phyloP scores from a whole-genome alignment of 1,140 invertebrate species.

The Linepithema humile region DNA sequence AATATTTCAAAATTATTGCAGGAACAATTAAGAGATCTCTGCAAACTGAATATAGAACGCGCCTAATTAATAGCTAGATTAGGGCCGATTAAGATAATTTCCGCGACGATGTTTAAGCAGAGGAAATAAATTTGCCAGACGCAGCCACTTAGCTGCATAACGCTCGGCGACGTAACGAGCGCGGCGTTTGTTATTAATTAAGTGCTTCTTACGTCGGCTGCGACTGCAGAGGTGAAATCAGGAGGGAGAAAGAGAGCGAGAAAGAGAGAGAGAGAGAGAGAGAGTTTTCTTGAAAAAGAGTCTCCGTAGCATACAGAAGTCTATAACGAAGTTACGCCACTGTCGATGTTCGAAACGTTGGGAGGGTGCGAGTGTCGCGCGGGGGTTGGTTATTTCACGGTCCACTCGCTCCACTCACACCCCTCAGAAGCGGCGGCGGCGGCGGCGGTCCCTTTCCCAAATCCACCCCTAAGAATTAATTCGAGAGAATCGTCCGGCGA shows the following conservation, averaged over 20 bases:
- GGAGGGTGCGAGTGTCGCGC: conserved; percentile 77
- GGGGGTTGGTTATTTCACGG: conserved; percentile 84
- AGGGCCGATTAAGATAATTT: conserved; percentile 52
- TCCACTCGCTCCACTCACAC: conserved; percentile 83
- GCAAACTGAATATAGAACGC: conserved; percentile 19
- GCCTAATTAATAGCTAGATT: conserved; percentile 54
- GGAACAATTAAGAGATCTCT: conserved; percentile 34
- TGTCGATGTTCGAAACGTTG: conserved; percentile 71
- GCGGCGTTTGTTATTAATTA: conserved; percentile 50
- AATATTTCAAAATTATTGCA: conserved; percentile 9
- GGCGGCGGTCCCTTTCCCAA: conserved; percentile 71
- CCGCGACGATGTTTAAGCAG: conserved; percentile 28
- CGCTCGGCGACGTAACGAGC: conserved; percentile 21
- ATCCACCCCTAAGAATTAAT: conserved; percentile 84
- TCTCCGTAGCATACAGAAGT: neutral
- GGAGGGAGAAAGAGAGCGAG: neutral
- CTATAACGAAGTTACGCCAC: conserved; percentile 75
- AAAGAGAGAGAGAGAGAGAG: neutral
- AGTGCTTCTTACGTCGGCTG: conserved; percentile 34
- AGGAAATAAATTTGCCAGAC: conserved; percentile 46
- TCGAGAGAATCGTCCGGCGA: conserved; percentile 83
- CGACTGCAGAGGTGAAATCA: neutral
- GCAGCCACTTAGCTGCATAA: conserved; percentile 11
- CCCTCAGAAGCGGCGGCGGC: conserved; percentile 69
- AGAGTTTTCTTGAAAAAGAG: conserved; percentile 47